These are phyloP conservation scores for Hyles lineata DNA, from an alignment of 2,888 invertebrate species.

Conservation along the genomic window DNA sequence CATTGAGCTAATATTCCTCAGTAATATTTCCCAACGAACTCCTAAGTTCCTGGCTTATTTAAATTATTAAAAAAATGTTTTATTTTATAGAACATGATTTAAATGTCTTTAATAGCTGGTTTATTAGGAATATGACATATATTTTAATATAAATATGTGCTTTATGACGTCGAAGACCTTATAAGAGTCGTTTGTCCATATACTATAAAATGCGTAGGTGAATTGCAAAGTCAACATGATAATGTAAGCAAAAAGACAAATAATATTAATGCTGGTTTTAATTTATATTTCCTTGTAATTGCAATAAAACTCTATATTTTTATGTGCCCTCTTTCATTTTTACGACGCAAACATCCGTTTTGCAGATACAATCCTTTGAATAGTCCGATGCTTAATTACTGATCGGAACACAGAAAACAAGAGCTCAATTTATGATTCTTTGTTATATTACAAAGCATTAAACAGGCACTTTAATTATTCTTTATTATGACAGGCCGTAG, in stretches of 20 bases:
- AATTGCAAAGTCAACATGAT: conserved; percentile 19
- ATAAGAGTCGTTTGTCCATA: conserved; percentile 12
- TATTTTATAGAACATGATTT: too few relatives aligned
- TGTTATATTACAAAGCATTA: not conserved
- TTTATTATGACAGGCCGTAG: conserved; percentile 21
- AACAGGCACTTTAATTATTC: conserved; percentile 8
- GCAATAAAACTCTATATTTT: not conserved
- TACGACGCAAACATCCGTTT: conserved; percentile 8
- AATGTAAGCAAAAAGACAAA: conserved; percentile 14
- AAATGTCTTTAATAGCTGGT: not conserved
- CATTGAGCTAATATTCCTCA: too few relatives aligned
- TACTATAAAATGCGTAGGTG: conserved; percentile 1
- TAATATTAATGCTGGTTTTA: not conserved
- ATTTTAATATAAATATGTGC: not conserved
- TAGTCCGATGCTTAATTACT: not conserved
- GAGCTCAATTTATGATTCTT: conserved; percentile 15
- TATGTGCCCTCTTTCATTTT: conserved; percentile 12
- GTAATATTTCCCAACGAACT: too few relatives aligned
- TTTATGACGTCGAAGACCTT: not conserved
- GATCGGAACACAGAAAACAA: not conserved
- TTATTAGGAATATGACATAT: not conserved
- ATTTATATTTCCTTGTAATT: conserved; percentile 14
- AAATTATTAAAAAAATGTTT: too few relatives aligned
- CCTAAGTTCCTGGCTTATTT: too few relatives aligned
- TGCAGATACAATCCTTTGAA: conserved; percentile 17